phyloP scores from a whole-genome alignment of 1,140 invertebrate genomes.

The Lucilia sericata region DNA sequence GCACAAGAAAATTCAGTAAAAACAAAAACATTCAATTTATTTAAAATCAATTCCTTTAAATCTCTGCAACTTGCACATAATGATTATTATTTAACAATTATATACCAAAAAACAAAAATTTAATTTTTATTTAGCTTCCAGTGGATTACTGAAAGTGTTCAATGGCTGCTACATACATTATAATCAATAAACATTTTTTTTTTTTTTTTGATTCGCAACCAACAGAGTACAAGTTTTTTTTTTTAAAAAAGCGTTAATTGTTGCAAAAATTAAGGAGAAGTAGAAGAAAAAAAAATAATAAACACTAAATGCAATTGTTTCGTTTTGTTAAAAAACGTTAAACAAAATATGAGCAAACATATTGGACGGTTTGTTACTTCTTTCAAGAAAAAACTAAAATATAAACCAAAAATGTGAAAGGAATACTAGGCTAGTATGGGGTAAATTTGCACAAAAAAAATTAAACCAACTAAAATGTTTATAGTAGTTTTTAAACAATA shows the following conservation, averaged over 20 bases:
- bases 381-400: constrained; percentile 35
- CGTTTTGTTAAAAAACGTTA: constrained; percentile 17
- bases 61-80: not conserved
- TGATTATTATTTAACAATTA: constrained; percentile 1
- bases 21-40: too few species aligned
- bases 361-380: not conserved
- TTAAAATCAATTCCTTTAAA: not conserved
- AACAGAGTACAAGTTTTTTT: too few species aligned
- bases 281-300: not conserved
- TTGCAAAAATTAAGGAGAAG: not conserved
- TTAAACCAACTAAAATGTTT: not conserved
- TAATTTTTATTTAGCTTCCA: too few species aligned
- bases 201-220: too few species aligned
- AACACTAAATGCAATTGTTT: not conserved
- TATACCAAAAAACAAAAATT: not conserved
- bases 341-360: not conserved
- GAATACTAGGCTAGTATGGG: not conserved
- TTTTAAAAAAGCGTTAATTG: constrained; percentile 10
- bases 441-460: not conserved
- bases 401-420: constrained; percentile 4
- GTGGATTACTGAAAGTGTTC: too few species aligned
- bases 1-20: too few species aligned
- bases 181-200: too few species aligned
- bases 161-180: too few species aligned
- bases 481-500: too few species aligned